phyloP scores from a whole-genome alignment of 1,140 invertebrate species.

The Conus betulinus region DNA sequence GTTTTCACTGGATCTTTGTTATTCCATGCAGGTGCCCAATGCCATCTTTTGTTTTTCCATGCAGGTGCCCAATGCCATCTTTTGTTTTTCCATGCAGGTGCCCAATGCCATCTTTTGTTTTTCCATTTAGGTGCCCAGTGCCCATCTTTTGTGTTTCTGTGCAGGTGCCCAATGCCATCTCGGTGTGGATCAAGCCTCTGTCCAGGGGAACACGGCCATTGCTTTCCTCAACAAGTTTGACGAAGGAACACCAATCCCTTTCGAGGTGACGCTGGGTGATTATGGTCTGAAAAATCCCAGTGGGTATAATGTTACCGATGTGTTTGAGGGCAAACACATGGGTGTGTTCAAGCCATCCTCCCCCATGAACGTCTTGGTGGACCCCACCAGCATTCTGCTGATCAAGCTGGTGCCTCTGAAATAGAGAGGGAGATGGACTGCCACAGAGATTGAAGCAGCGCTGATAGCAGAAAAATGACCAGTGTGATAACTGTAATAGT shows the following conservation, averaged over 20 bases:
- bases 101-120: no score
- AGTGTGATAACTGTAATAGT: no score
- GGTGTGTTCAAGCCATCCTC: constrained; percentile 88
- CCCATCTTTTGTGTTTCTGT: not conserved
- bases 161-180: constrained; percentile 41
- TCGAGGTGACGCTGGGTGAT: constrained; percentile 81
- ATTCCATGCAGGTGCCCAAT: no score
- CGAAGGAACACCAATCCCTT: constrained; percentile 49
- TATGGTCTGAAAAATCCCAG: constrained; percentile 85
- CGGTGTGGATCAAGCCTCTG: constrained; percentile 65
- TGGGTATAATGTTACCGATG: constrained; percentile 89
- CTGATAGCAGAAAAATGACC: no score
- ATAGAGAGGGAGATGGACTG: not conserved
- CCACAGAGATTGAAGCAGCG: no score
- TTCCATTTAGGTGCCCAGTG: no score
- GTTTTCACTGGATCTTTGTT: no score
- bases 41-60: no score
- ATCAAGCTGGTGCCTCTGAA: constrained; percentile 8
- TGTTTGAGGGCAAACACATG: constrained; percentile 63
- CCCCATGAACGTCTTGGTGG: constrained; percentile 94
- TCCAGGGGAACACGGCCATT: constrained; percentile 55
- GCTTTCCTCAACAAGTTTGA: constrained; percentile 59
- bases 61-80: no score
- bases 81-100: no score
- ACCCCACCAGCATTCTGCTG: constrained; percentile 85